A percentile compares a stretch with the other conserved stretches of the same genome.
Evolutionary conservation across 2,888 invertebrate genomes (phyloP).

Genomic region (Pseudococcus viburni): DNA sequence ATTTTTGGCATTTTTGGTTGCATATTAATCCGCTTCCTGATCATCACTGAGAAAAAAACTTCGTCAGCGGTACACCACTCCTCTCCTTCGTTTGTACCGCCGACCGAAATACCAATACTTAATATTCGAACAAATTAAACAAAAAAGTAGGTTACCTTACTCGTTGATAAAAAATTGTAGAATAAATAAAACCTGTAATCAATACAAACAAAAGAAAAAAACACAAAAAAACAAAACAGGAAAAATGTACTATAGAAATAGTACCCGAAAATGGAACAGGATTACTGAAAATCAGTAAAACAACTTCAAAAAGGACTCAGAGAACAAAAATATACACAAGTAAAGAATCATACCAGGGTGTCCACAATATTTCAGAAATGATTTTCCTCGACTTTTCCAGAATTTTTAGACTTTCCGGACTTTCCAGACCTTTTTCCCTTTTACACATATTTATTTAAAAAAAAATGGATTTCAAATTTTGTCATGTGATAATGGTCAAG

Average conservation of each 20-base stretch:
- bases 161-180: slow-evolving; percentile 58
- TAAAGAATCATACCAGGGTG: too few relatives aligned
- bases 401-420: too few relatives aligned
- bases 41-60: not conserved
- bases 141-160: slow-evolving; percentile 62
- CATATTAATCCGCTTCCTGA: too few relatives aligned
- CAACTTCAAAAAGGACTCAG: not conserved
- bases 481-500: too few relatives aligned
- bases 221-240: slow-evolving; percentile 47
- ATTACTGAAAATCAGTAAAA: not conserved
- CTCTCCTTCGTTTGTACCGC: not conserved
- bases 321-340: not conserved
- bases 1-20: too few relatives aligned
- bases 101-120: not conserved
- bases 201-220: slow-evolving; percentile 62
- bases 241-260: not conserved
- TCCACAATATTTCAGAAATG: too few relatives aligned
- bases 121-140: slow-evolving; percentile 25
- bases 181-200: slow-evolving; percentile 58
- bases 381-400: too few relatives aligned
- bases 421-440: too few relatives aligned
- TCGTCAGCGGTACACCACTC: not conserved
- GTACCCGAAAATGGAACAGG: not conserved
- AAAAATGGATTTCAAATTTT: too few relatives aligned
- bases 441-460: too few relatives aligned